Conservation (phyloP, 2,888 invertebrate genomes). For the Griposia aprilina region DNA sequence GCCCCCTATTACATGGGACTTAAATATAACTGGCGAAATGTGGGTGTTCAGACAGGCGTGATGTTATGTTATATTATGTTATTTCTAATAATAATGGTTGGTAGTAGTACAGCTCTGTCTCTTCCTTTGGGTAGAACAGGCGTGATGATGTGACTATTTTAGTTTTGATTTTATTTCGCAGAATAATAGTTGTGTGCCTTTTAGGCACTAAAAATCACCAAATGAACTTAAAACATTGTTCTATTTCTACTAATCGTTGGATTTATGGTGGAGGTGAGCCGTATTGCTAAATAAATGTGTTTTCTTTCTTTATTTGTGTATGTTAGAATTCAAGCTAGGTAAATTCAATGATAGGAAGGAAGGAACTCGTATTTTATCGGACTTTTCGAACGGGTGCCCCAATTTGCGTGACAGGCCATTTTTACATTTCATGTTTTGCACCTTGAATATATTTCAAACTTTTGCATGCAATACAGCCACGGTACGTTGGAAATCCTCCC, state of each 20-base stretch:
- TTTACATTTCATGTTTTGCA: constrained; percentile 40
- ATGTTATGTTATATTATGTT: too few species aligned
- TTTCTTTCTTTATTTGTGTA: background rate
- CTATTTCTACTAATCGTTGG: background rate
- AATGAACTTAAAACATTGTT: too few species aligned
- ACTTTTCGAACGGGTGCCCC: constrained; percentile 32
- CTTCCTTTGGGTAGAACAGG: background rate
- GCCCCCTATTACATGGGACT: too few species aligned
- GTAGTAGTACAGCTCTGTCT: background rate
- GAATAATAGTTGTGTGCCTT: background rate
- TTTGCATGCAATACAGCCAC: constrained; percentile 28
- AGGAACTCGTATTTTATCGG: constrained; percentile 36
- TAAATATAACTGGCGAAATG: too few species aligned
- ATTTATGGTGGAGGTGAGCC: background rate
- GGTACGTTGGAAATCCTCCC: constrained; percentile 53
- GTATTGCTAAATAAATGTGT: background rate
- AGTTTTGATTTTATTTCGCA: background rate
- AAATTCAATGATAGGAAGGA: background rate
- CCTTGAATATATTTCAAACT: constrained; percentile 49
- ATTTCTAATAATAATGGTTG: background rate
- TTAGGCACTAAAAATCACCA: background rate
- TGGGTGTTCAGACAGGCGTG: too few species aligned
- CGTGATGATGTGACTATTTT: too few species aligned
- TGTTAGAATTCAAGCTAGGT: background rate
- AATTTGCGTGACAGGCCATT: constrained; percentile 30